Conservation (phyloP, 2,797 vertebrate species). For the Melanogrammus aeglefinus region DNA sequence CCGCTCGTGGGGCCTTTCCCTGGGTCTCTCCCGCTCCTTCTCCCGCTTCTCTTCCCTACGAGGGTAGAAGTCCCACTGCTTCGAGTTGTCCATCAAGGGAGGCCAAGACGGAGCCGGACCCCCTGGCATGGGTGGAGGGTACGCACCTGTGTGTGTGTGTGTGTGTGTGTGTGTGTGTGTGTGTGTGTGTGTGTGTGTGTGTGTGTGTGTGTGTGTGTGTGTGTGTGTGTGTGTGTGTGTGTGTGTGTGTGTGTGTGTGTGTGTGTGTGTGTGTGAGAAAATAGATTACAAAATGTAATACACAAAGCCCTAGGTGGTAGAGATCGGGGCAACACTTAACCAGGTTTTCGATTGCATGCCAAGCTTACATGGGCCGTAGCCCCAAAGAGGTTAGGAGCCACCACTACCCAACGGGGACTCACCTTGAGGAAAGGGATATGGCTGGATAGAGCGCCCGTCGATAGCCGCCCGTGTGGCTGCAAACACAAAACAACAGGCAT, state of each 20-base stretch:
- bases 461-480: constrained; percentile 71
- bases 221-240: constrained; percentile 1
- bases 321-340: background rate
- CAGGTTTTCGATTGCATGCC: no score
- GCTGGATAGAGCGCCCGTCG: constrained; percentile 71
- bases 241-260: constrained; percentile 30
- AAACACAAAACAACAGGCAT: constrained; percentile 41
- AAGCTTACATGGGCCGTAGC: no score
- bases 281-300: background rate
- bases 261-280: constrained; percentile 1
- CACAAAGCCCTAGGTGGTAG: background rate
- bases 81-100: constrained; percentile 73
- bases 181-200: constrained; percentile 31
- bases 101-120: constrained; percentile 71
- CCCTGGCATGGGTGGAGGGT: constrained; percentile 73
- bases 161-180: constrained; percentile 5
- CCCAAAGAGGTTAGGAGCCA: background rate
- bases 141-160: constrained; percentile 60
- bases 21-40: constrained; percentile 72
- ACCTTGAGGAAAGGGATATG: constrained; percentile 77
- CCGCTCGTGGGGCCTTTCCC: constrained; percentile 74
- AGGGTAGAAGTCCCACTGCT: constrained; percentile 75
- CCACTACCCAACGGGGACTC: constrained; percentile 4
- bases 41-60: constrained; percentile 78
- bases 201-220: constrained; percentile 31